These are phyloP conservation scores for Isoperla grammatica DNA, from an alignment of 2,888 invertebrate genomes.

Conservation along the genomic window DNA sequence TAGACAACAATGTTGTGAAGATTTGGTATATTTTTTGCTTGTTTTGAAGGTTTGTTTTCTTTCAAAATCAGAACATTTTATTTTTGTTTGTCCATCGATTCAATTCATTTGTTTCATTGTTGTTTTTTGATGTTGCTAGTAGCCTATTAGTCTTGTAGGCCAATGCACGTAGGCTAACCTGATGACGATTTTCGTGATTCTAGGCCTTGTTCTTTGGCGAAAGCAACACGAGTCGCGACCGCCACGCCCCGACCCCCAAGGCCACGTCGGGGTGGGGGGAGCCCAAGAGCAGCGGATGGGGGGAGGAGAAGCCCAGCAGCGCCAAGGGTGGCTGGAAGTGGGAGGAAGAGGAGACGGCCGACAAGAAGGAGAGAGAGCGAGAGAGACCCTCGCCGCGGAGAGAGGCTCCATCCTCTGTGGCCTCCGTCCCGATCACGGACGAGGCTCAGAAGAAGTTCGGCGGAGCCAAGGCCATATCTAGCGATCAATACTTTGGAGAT, in stretches of 20 bases:
- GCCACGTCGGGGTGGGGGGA: conserved; percentile 19
- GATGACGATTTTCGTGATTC: no score
- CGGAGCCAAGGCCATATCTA: conserved; percentile 95
- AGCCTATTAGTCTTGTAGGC: no score
- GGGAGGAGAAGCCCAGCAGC: neutral
- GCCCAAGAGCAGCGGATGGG: conserved; percentile 22
- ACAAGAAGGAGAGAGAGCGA: conserved; percentile 13
- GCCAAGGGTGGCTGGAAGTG: neutral
- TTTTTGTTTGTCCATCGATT: no score
- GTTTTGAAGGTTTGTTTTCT: no score
- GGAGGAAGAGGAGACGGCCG: conserved; percentile 8
- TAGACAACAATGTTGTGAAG: no score
- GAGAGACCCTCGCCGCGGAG: conserved; percentile 19
- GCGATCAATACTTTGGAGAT: conserved; percentile 92
- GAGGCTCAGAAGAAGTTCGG: conserved; percentile 95
- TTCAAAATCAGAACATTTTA: no score
- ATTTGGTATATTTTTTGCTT: no score
- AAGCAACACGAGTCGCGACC: conserved; percentile 24
- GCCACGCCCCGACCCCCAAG: conserved; percentile 19
- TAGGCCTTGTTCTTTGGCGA: conserved; percentile 16
- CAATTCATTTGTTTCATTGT: no score
- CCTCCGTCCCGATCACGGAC: conserved; percentile 50
- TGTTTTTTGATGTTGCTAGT: no score
- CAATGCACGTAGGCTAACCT: no score
- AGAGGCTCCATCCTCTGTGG: conserved; percentile 26